These are phyloP conservation scores for Asteroscopus sphinx DNA, from an alignment of 2,888 invertebrate genomes.

Conservation along the genomic window DNA sequence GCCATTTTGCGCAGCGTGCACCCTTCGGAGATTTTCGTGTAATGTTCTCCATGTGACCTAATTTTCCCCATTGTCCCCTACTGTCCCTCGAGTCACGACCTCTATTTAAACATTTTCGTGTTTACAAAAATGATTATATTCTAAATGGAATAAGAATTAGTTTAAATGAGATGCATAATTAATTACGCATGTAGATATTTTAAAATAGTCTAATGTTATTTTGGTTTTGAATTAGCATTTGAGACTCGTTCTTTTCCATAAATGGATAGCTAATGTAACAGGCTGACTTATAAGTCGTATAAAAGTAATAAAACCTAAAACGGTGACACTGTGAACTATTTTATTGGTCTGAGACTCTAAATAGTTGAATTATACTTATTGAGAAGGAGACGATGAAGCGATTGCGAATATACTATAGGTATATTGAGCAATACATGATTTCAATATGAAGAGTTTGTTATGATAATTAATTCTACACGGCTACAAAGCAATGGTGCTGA, in stretches of 20 bases:
- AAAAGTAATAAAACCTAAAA: too few relatives aligned
- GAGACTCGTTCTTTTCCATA: slow-evolving; percentile 24
- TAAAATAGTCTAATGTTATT: slow-evolving; percentile 17
- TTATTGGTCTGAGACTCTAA: too few relatives aligned
- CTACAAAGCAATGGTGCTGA: slow-evolving; percentile 6
- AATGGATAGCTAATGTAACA: slow-evolving; percentile 5
- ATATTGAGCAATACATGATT: slow-evolving; percentile 4
- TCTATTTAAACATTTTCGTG: slow-evolving; percentile 12
- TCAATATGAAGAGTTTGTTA: slow-evolving; percentile 36
- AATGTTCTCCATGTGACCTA: slow-evolving; percentile 66
- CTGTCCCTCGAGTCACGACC: slow-evolving; percentile 22
- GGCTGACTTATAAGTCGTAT: slow-evolving; percentile 2
- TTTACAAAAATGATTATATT: slow-evolving; percentile 25
- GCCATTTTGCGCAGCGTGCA: slow-evolving; percentile 82
- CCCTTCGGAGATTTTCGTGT: slow-evolving; percentile 67
- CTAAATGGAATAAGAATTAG: slow-evolving; percentile 16
- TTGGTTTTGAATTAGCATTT: slow-evolving; percentile 29
- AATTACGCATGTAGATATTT: slow-evolving; percentile 20
- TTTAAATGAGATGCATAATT: slow-evolving; percentile 13
- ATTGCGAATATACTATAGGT: slow-evolving; percentile 25
- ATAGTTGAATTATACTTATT: slow-evolving; percentile 15
- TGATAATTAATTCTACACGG: slow-evolving; percentile 44
- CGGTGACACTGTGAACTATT: slow-evolving; percentile 2
- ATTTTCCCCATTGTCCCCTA: slow-evolving; percentile 58
- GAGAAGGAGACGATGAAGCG: slow-evolving; percentile 21